Base-by-base conservation (phyloP, 2,888 invertebrate genomes). In the Polyommatus iphigenia region DNA sequence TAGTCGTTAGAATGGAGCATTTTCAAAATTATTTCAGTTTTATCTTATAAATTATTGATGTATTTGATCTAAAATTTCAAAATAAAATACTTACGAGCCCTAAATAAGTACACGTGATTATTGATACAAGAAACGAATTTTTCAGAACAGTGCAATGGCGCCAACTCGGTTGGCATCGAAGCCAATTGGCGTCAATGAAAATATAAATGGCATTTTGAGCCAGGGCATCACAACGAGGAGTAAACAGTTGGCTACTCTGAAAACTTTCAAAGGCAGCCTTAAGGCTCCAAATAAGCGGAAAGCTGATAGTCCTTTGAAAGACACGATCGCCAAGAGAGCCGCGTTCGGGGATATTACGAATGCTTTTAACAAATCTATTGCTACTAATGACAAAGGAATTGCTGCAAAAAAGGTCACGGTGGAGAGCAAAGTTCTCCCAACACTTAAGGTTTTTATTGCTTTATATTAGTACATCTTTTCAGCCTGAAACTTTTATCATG, bases 341-440 rank as follows among this genome's bases (percentile, higher is more conserved):
- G 98, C 98, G 3, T 96, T 98, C 86, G 97, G 97, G 80, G 98
- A 98, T 88, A 95, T 98, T 82, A 97, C 98, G 77, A 98, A 98
- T 91, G 96, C 96, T 81, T 89, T 92, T 82, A 90, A 92, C 84
- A 94, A 94, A 83, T 87, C 92, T 72, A 85, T 85, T 77, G 90
- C 86, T 20, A 85, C 87, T 76, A 89, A 89, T 79, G 91, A 91
- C 79, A 92, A 93, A 85, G 84, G 85, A 80, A 86, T 88, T 85
- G 87, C 87, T 77, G 84, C 91, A 72, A 95, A 93, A 84, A 95
- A 93, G 89, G 95, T 94, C 80, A 94, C 92, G 67, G 91, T 93
- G 81, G 94, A 92, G 84, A 90, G 88, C 80, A 95, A 94, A 90
- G 87, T 91, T 86, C 91, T 94, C 24, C 93, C 94, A 80, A 87